Evolutionary conservation across 2,888 invertebrate species (phyloP).

Genomic region (Opisthograptis luteolata): DNA sequence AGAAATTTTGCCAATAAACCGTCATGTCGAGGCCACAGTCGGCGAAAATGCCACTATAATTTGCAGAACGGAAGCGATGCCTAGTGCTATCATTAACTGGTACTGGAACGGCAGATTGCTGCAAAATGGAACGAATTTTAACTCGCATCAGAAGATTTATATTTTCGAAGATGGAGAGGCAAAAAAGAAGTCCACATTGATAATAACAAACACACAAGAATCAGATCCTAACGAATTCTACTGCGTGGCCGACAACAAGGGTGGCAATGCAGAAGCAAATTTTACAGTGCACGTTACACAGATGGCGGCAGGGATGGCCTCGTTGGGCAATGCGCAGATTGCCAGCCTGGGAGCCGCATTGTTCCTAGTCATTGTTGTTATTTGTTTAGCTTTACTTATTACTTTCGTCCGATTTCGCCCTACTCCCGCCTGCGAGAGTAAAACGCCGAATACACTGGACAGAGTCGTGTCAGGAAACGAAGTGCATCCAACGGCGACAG

Average conservation of each 20-base stretch:
- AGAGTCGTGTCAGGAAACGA: constrained; percentile 87
- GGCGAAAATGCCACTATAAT: constrained; percentile 94
- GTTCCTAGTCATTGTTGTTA: constrained; percentile 90
- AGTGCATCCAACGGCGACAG: constrained; percentile 75
- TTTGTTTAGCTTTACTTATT: constrained; percentile 88
- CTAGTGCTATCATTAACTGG: constrained; percentile 93
- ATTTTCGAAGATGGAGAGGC: constrained; percentile 91
- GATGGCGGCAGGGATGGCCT: constrained; percentile 91
- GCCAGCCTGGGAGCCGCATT: constrained; percentile 93
- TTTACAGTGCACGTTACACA: constrained; percentile 93
- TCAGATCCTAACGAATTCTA: constrained; percentile 93
- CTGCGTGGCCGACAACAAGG: constrained; percentile 95
- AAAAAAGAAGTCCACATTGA: constrained; percentile 90
- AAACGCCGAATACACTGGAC: constrained; percentile 90
- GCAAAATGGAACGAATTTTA: constrained; percentile 90
- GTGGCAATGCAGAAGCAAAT: constrained; percentile 94
- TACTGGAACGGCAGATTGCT: constrained; percentile 93
- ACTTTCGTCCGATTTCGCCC: constrained; percentile 89
- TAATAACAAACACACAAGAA: constrained; percentile 93
- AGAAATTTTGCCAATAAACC: constrained; percentile 89
- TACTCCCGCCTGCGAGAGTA: constrained; percentile 89
- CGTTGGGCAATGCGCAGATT: constrained; percentile 92
- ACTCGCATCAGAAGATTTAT: constrained; percentile 89
- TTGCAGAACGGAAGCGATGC: constrained; percentile 92
- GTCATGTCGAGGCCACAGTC: constrained; percentile 90